These are phyloP conservation scores for Sarcophaga subvicina DNA, from an alignment of 2,888 invertebrate genomes.

Conservation along the genomic window DNA sequence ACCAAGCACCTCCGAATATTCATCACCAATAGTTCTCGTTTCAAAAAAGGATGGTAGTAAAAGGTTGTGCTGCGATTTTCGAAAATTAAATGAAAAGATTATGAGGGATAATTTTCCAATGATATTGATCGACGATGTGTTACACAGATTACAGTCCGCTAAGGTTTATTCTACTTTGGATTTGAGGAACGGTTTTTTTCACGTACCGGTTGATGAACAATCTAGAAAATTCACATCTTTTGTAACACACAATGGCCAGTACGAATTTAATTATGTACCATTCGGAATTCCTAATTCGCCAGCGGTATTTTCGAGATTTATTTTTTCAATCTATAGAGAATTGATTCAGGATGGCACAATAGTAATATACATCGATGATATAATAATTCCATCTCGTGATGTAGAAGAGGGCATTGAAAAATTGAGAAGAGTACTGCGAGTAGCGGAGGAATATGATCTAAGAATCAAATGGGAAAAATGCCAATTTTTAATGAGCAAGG, in stretches of 20 bases:
- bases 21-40: constrained; percentile 37
- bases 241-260: constrained; percentile 62
- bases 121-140: constrained; percentile 51
- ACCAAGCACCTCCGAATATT: constrained; percentile 23
- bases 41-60: constrained; percentile 20
- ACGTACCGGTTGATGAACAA: constrained; percentile 58
- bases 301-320: constrained; percentile 62
- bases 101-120: constrained; percentile 61
- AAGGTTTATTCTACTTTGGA: constrained; percentile 60
- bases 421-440: constrained; percentile 42
- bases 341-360: constrained; percentile 59
- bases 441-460: constrained; percentile 52
- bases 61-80: constrained; percentile 1
- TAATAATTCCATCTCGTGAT: constrained; percentile 64
- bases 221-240: constrained; percentile 64
- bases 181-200: constrained; percentile 66
- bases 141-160: constrained; percentile 55
- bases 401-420: constrained; percentile 59
- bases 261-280: constrained; percentile 64
- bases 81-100: constrained; percentile 45
- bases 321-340: constrained; percentile 59
- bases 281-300: constrained; percentile 66
- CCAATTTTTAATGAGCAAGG: constrained; percentile 59
- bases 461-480: constrained; percentile 69
- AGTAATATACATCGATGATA: constrained; percentile 66